These are phyloP conservation scores for Symphodus melops DNA, from an alignment of 2,113 vertebrate genomes.

Conservation along the genomic window DNA sequence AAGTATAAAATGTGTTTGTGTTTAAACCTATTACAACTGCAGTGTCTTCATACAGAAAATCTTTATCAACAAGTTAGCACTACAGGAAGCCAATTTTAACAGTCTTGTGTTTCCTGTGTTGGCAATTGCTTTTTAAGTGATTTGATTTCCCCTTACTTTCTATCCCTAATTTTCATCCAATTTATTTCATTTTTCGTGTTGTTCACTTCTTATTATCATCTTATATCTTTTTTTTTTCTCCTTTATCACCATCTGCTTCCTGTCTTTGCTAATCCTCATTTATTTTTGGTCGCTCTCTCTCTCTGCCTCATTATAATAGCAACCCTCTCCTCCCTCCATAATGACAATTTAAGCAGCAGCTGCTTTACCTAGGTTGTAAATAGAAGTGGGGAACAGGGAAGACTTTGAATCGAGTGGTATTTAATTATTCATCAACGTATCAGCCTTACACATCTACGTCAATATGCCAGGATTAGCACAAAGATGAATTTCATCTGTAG, in stretches of 20 bases:
- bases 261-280: not conserved
- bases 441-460: too few relatives aligned
- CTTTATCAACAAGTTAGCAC: not conserved
- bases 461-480: too few relatives aligned
- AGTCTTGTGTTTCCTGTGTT: not conserved
- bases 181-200: not conserved
- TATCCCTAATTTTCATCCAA: not conserved
- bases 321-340: not conserved
- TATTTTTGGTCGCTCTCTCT: not conserved
- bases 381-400: constrained; percentile 9
- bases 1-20: not conserved
- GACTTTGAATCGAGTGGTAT: not conserved
- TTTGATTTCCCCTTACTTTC: not conserved
- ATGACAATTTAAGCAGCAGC: constrained; percentile 37
- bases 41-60: not conserved
- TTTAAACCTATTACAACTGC: not conserved
- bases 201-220: not conserved
- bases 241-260: not conserved
- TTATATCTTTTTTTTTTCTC: not conserved
- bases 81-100: too few relatives aligned
- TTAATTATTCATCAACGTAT: too few relatives aligned
- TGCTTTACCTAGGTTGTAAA: constrained; percentile 32
- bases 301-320: not conserved
- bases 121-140: not conserved
- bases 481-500: too few relatives aligned